A percentile compares a stretch with the other conserved stretches of the same genome.
phyloP scores from a whole-genome alignment of 2,113 vertebrate genomes.

The Sapajus apella region DNA sequence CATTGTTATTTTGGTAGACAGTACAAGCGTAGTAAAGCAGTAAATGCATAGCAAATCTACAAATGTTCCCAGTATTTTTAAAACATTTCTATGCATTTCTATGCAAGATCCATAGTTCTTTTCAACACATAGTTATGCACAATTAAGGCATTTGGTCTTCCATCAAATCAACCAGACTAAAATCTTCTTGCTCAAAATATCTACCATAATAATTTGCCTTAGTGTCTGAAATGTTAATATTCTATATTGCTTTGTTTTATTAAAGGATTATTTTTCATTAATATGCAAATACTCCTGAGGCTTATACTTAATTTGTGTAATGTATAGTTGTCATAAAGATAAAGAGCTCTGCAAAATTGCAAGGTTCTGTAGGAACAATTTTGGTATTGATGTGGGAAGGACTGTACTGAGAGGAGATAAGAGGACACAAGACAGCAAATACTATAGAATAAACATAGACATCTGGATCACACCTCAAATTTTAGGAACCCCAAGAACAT shows the following conservation, averaged over 20 bases:
- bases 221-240: background rate
- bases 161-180: conserved; percentile 17
- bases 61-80: background rate
- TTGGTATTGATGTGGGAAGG: background rate
- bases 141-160: conserved; percentile 36
- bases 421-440: background rate
- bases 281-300: background rate
- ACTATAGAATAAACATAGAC: background rate
- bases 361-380: background rate
- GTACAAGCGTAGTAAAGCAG: background rate
- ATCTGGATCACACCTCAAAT: background rate
- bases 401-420: background rate
- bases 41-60: background rate
- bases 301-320: background rate
- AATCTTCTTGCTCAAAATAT: background rate
- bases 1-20: background rate
- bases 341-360: background rate
- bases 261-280: background rate
- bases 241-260: background rate
- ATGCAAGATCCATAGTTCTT: background rate
- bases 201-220: background rate
- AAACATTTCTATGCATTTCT: background rate
- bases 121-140: conserved; percentile 32
- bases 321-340: background rate
- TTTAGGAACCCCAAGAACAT: background rate